A percentile compares a stretch with the other conserved stretches of the same genome.
Evolutionary conservation across 2,113 vertebrate genomes (phyloP).

Genomic region (Pachycephala philippinensis): DNA sequence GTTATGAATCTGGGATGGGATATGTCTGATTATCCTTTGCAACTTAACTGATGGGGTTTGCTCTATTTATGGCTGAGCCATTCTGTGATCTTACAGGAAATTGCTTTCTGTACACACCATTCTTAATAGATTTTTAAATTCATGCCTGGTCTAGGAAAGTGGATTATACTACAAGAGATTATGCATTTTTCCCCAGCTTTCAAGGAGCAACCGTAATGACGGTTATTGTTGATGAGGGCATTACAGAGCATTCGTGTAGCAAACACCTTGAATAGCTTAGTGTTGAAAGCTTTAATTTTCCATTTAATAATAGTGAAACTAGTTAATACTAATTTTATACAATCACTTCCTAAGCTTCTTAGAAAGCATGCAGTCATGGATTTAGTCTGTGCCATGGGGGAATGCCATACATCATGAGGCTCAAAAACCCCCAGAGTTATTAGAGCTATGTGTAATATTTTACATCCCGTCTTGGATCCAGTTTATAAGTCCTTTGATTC

Average conservation of each 20-base stretch:
- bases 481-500: conserved; percentile 47
- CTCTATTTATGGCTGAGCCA: conserved; percentile 3
- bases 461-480: conserved; percentile 1
- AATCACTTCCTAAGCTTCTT: conserved; percentile 68
- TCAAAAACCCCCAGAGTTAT: conserved; percentile 12
- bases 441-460: conserved; percentile 48
- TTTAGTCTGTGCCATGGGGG: conserved; percentile 41
- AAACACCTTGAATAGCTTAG: conserved; percentile 44
- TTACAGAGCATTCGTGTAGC: conserved; percentile 16
- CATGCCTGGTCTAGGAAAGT: conserved; percentile 40
- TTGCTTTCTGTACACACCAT: not conserved
- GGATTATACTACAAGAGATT: conserved; percentile 51
- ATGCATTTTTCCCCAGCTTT: conserved; percentile 54
- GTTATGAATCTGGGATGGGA: not conserved
- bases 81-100: conserved; percentile 40
- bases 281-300: conserved; percentile 64
- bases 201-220: conserved; percentile 29
- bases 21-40: not conserved
- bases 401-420: conserved; percentile 46
- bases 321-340: conserved; percentile 66
- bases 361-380: conserved; percentile 60
- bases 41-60: conserved; percentile 4
- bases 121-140: conserved; percentile 62
- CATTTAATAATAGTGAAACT: conserved; percentile 67
- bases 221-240: conserved; percentile 44